Conservation (phyloP, 1,140 invertebrate genomes). For the Cydia fagiglandana region DNA sequence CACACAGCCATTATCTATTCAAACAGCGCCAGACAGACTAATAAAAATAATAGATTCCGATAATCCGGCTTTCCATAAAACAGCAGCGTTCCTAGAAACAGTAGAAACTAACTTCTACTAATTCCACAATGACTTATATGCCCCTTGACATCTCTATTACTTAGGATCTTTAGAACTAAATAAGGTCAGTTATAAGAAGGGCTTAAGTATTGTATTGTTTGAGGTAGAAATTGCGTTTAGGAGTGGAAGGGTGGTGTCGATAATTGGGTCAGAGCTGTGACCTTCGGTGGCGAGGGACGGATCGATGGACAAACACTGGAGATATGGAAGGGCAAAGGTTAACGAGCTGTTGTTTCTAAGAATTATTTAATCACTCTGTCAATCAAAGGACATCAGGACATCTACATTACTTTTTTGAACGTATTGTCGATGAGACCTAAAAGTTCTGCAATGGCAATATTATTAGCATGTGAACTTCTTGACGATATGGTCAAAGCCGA, state of each 20-base stretch:
- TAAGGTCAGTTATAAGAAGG: background rate
- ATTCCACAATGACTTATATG: background rate
- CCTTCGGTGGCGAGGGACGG: constrained; percentile 9
- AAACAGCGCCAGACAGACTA: background rate
- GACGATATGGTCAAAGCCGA: too few species aligned
- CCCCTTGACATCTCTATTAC: background rate
- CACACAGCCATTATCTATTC: background rate
- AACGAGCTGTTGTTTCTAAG: background rate
- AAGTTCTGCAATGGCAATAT: too few species aligned
- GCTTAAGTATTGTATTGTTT: background rate
- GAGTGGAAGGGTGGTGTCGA: background rate
- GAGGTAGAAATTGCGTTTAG: background rate
- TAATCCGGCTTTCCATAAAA: constrained; percentile 5
- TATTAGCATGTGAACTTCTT: too few species aligned
- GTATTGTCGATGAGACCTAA: too few species aligned
- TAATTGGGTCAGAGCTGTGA: constrained; percentile 20
- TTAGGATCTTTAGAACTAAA: background rate
- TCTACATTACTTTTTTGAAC: too few species aligned
- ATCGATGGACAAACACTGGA: constrained; percentile 19
- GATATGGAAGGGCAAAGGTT: background rate
- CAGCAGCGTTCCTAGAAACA: constrained; percentile 5
- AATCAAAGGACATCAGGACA: too few species aligned
- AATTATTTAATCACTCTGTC: too few species aligned
- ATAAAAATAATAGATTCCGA: constrained; percentile 6
- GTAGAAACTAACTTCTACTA: background rate